Conservation (phyloP, 2,888 invertebrate genomes). For the Icerya purchasi region DNA sequence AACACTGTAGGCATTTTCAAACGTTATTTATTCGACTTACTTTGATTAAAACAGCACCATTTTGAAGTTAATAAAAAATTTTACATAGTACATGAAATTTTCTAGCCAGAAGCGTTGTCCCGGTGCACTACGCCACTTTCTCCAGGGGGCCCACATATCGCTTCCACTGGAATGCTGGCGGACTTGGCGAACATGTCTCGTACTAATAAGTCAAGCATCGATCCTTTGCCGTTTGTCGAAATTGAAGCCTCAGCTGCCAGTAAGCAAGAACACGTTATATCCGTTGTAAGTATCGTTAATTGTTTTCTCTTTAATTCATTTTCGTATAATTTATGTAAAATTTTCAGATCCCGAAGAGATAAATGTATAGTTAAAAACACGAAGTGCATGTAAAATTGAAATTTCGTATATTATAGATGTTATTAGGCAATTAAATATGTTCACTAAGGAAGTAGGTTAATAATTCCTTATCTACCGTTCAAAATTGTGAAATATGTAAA, state of each 20-base stretch:
- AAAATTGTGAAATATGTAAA: no score
- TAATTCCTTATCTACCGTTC: background rate
- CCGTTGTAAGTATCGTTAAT: conserved; percentile 45
- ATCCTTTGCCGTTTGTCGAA: conserved; percentile 51
- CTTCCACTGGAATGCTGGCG: conserved; percentile 25
- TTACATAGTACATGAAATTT: no score
- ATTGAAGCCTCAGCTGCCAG: conserved; percentile 68
- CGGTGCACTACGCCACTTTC: conserved; percentile 68
- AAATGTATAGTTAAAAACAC: no score
- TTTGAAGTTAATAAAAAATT: no score
- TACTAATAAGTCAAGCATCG: conserved; percentile 22
- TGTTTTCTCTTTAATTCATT: background rate
- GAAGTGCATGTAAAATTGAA: no score
- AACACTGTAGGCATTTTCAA: no score
- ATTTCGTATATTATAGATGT: background rate
- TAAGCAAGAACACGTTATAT: conserved; percentile 69
- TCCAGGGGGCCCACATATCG: conserved; percentile 36
- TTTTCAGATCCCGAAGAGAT: background rate
- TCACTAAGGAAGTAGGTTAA: background rate
- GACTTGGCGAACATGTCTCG: conserved; percentile 26
- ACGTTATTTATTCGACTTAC: no score
- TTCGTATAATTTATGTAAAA: background rate
- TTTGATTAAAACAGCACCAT: no score
- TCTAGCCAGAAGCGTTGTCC: conserved; percentile 67
- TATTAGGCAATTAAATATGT: background rate